Base-by-base conservation (phyloP, 1,140 invertebrate genomes). In the Neodiprion pinetum region DNA sequence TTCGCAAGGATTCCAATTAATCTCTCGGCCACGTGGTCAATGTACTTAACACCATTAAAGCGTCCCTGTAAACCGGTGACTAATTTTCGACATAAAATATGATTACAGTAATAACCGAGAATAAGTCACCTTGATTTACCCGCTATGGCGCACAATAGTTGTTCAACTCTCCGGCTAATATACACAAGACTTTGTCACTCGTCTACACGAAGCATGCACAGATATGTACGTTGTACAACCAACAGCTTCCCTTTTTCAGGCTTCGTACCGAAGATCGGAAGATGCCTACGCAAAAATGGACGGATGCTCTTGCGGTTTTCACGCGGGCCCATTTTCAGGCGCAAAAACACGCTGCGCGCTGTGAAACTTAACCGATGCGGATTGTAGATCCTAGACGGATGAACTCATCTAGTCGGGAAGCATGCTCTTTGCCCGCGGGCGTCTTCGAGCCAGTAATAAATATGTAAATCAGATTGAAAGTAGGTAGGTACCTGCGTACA, bases 21-120 rank as follows among this genome's bases (percentile, higher is more conserved):
- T 61, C 53, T 61, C 53, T 12, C 53, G 53, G 53, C 53, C 53
- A 61, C 53, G 53, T 61, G 53, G 53, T 61, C 53, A 61, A 61
- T 17, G 53, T 61, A 61, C 53, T 61, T 61, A 61, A 61, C 53
- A 61, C 53, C 53, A 17, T 61, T 61, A 17, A 61, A 61, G 8
- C 53, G 53, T 61, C 53, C 53, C 53, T 61, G 53, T 61, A 17
- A 61, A 61, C 53, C 7, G n/a, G 53, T 61, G 53, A 61, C 53
- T 61, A 61, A 61, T 61, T 61, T 61, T 61, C 53, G 53, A 61
- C 53, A 17, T 17, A 61, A 61, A 61, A 61, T 61, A 61, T 14
- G 11, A 17, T 14, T 61, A 61, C n/a, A 14, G n/a, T 61, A 12
- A 40, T 40, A 40, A 40, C 53, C 9, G 53, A 17, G n/a, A 61